These are phyloP conservation scores for Uria aalge DNA, from an alignment of 2,113 vertebrate species.

Conservation along the genomic window DNA sequence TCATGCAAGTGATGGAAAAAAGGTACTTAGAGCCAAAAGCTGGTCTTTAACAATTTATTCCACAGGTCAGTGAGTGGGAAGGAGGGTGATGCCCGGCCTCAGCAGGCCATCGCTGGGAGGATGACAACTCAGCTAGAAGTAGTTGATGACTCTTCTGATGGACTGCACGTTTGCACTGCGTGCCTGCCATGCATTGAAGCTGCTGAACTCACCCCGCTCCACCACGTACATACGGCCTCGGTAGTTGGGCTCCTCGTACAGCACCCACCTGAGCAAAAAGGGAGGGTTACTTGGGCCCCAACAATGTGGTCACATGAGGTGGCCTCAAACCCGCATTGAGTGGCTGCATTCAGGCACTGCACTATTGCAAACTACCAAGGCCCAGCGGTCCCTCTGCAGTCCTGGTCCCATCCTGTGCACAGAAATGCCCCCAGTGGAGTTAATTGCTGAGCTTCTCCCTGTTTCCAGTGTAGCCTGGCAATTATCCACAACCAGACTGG, in stretches of 20 bases:
- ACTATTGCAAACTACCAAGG: background rate
- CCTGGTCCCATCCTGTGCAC: accelerated
- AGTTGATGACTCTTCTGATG: slow-evolving; percentile 87
- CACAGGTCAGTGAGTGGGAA: slow-evolving; percentile 9
- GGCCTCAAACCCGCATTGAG: accelerated
- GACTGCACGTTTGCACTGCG: slow-evolving; percentile 88
- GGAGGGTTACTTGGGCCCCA: background rate
- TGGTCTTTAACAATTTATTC: slow-evolving; percentile 73
- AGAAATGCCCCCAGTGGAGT: background rate
- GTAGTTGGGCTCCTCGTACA: slow-evolving; percentile 94
- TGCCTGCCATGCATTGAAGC: slow-evolving; percentile 84
- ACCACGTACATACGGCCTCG: slow-evolving; percentile 90
- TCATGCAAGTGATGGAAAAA: background rate
- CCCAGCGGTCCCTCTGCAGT: accelerated
- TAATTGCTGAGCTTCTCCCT: accelerated
- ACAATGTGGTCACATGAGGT: accelerated
- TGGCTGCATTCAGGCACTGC: background rate
- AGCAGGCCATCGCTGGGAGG: background rate
- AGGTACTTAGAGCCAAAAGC: background rate
- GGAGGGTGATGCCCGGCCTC: background rate
- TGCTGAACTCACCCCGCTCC: slow-evolving; percentile 86
- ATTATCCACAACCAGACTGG: background rate
- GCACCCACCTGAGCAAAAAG: slow-evolving; percentile 84
- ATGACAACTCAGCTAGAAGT: slow-evolving; percentile 76
- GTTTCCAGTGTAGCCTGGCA: accelerated